Base-by-base conservation (phyloP, 92 coral and sea anemone genomes). In the Heteractis magnifica region DNA sequence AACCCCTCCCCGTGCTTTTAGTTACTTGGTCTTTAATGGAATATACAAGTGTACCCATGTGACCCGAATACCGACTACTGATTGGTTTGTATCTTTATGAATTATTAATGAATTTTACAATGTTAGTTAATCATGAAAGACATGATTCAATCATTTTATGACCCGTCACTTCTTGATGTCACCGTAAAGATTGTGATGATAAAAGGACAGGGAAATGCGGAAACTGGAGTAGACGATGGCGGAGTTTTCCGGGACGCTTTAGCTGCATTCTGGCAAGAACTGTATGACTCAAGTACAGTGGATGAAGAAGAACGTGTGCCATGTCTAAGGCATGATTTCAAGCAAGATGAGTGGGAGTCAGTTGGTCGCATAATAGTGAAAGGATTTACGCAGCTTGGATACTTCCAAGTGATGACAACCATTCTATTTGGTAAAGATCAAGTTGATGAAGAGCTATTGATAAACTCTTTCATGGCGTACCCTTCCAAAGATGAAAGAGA, bases 171-270 rank as follows among this genome's bases (percentile, higher is more conserved):
- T 19, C 65, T 79, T 83, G 81, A 52, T 14, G 77, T 44, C 79
- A 58, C 82, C 9, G 76, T 73, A 73, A 44, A 75, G 51, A 80
- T 82, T 60, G 49, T 44, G 14, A 80, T 86, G 89, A 64, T 86
- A 59, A 86, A 86, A 68, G 77, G 62, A 21, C 56, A 60, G 18
- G 89, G 89, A 49, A 52, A 86, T 11, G 85, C 55, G 49, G 86
- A 86, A 76, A 19, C 73, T 71, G 85, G 85, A 26, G 21, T 65
- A 15, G 92, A 89, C 73, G 83, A 68, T 64, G 82, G 81, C 49
- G 88, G 93, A 50, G 90, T 87, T 52, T 80, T 84, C 34, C 81
- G 88, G 20, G 91, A 90, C 62, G 93, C 88, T 48, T 65, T 84
- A 5, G 84, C 90, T 11, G 90, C 90, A 49, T 90, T 90, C 78